A percentile compares a stretch with the other conserved stretches of the same genome.
Evolutionary conservation across 1,140 invertebrate species (phyloP).

Genomic region (Hycleus phaleratus): DNA sequence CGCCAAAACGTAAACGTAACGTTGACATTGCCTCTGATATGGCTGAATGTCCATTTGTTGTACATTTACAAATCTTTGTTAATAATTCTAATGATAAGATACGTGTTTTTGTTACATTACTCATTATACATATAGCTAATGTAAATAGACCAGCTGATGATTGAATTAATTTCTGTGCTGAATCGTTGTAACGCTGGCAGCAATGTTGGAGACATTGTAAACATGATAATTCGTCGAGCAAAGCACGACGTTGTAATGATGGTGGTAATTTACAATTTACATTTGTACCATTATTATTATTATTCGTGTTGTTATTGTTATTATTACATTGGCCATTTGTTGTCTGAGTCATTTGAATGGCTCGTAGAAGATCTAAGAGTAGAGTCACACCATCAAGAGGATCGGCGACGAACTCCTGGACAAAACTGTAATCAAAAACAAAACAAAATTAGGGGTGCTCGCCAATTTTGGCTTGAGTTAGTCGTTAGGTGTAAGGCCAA

Average conservation of each 20-base stretch:
- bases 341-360: conserved; percentile 68
- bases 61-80: conserved; percentile 64
- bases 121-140: conserved; percentile 79
- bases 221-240: conserved; percentile 82
- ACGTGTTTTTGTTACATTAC: conserved; percentile 73
- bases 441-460: too few species aligned
- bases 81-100: conserved; percentile 75
- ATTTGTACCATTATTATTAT: conserved; percentile 22
- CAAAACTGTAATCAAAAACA: conserved; percentile 57
- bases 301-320: conserved; percentile 8
- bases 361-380: conserved; percentile 73
- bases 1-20: conserved; percentile 77
- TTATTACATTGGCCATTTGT: conserved; percentile 14
- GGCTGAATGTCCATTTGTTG: conserved; percentile 63
- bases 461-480: too few species aligned
- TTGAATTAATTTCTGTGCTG: conserved; percentile 61
- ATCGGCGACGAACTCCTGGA: conserved; percentile 79
- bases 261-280: conserved; percentile 48
- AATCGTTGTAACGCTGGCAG: conserved; percentile 66
- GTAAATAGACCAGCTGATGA: conserved; percentile 78
- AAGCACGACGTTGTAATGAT: conserved; percentile 55
- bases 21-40: conserved; percentile 88
- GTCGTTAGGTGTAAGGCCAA: too few species aligned
- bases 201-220: conserved; percentile 78
- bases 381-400: conserved; percentile 75